Evolutionary conservation across 2,888 invertebrate species (phyloP).

Genomic region (Mythimna impura): DNA sequence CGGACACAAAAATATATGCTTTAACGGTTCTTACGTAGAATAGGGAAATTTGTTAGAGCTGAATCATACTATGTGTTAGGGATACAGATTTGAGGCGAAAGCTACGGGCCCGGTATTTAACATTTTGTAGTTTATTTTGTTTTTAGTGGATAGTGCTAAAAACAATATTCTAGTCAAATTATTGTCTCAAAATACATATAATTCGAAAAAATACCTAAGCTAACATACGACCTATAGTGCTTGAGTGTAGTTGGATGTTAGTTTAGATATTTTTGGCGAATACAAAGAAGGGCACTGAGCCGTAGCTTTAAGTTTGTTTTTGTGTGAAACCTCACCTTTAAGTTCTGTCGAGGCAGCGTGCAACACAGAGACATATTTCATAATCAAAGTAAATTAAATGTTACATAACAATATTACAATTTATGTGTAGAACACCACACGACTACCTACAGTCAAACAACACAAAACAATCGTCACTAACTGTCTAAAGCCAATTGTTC

Average conservation of each 20-base stretch:
- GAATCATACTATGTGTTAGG: not conserved
- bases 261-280: too few species aligned
- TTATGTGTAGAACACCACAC: conserved; percentile 57
- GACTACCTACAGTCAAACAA: conserved; percentile 69
- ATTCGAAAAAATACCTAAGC: too few species aligned
- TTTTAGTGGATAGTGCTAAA: too few species aligned
- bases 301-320: not conserved
- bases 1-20: conserved; percentile 38
- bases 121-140: too few species aligned
- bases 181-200: too few species aligned
- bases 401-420: conserved; percentile 39
- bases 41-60: not conserved
- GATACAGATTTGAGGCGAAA: too few species aligned
- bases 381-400: conserved; percentile 80
- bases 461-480: conserved; percentile 64
- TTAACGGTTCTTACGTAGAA: conserved; percentile 18
- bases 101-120: too few species aligned
- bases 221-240: too few species aligned
- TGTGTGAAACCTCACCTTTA: conserved; percentile 84
- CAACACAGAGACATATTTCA: conserved; percentile 87
- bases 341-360: conserved; percentile 89
- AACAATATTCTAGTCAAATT: too few species aligned
- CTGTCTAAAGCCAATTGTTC: conserved; percentile 67
- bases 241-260: too few species aligned
- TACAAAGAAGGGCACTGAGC: not conserved